A percentile compares a stretch with the other conserved stretches of the same genome.
Conservation (phyloP, 2,113 vertebrate genomes). For the Burhinus bistriatus region DNA sequence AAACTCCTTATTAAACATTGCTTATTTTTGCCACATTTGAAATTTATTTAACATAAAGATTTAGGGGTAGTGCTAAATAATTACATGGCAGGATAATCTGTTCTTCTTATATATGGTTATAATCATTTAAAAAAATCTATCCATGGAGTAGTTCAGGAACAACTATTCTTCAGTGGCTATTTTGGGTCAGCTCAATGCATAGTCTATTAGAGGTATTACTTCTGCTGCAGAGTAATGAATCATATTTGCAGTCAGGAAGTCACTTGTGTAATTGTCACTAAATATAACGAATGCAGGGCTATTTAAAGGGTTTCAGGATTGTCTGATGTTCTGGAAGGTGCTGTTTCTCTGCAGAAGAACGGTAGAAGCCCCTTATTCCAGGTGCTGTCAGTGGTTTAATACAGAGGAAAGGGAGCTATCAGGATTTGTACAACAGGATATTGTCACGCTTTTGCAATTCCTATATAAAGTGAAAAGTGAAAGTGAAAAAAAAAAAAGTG, state of each 20-base stretch:
- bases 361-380: neutral
- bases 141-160: neutral
- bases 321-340: slow-evolving; percentile 16
- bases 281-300: slow-evolving; percentile 8
- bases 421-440: neutral
- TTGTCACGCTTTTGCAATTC: neutral
- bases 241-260: slow-evolving; percentile 48
- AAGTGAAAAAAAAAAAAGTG: too few species aligned
- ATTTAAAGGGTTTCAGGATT: slow-evolving; percentile 38
- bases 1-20: neutral
- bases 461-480: neutral
- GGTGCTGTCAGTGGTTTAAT: neutral
- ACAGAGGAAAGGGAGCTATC: neutral
- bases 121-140: neutral
- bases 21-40: neutral
- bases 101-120: neutral
- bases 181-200: slow-evolving; percentile 44
- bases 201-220: slow-evolving; percentile 53
- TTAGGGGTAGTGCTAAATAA: neutral
- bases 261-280: slow-evolving; percentile 47
- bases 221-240: slow-evolving; percentile 50
- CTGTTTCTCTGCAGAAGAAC: neutral
- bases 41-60: slow-evolving; percentile 9
- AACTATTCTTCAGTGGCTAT: slow-evolving; percentile 52
- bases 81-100: neutral